A percentile compares a stretch with the other conserved stretches of the same genome.
Conservation (phyloP, 2,797 vertebrate species). For the Schizothorax lantsangensis region DNA sequence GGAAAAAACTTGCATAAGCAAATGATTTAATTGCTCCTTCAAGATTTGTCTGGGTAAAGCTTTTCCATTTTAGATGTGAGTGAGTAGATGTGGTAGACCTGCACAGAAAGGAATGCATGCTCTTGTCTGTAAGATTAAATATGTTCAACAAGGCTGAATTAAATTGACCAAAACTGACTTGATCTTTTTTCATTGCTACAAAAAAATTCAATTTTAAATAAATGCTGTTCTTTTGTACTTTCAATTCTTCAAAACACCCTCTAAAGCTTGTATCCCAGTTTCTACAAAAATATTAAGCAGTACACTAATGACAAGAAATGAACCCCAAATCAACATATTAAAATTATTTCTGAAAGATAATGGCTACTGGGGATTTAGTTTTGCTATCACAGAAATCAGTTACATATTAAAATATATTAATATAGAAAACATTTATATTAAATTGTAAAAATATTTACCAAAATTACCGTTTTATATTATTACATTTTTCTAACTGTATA, state of each 20-base stretch:
- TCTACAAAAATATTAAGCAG: background rate
- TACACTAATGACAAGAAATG: background rate
- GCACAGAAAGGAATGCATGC: background rate
- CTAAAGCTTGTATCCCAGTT: too few relatives aligned
- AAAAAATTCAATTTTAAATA: background rate
- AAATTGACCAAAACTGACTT: background rate
- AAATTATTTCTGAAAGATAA: too few relatives aligned
- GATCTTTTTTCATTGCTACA: background rate
- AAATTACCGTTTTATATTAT: background rate
- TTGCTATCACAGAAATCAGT: background rate
- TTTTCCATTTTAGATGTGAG: conserved; percentile 15
- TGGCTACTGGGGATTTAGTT: background rate
- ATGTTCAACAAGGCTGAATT: background rate
- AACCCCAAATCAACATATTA: background rate
- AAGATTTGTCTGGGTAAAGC: background rate
- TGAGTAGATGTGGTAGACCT: background rate
- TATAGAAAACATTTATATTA: background rate
- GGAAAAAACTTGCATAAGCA: conserved; percentile 22
- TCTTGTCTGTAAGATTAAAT: conserved; percentile 15
- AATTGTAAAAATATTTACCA: background rate
- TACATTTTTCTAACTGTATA: background rate
- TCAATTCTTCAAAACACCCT: too few relatives aligned
- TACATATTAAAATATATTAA: background rate
- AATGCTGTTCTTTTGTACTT: background rate
- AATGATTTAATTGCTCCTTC: conserved; percentile 46